Conservation (phyloP, 2,797 vertebrate genomes). For the Cynopterus sphinx region DNA sequence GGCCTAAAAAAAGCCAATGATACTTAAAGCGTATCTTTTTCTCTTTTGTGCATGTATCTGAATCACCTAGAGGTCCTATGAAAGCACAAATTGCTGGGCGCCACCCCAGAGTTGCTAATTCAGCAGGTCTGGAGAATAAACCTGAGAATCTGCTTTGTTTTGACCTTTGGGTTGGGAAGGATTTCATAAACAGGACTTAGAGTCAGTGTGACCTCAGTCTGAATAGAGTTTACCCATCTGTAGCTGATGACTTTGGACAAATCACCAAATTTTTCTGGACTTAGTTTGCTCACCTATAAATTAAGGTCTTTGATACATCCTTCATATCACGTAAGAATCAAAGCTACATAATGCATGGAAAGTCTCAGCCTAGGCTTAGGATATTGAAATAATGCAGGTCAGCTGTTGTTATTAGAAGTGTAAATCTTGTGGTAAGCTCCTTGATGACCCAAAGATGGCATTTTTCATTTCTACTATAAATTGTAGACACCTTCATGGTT, state of each 20-base stretch:
- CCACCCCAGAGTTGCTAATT: too few species aligned
- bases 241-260: background rate
- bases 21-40: too few species aligned
- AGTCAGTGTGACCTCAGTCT: background rate
- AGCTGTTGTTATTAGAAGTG: background rate
- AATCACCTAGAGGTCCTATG: too few species aligned
- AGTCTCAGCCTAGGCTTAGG: background rate
- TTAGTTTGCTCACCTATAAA: slow-evolving; percentile 3
- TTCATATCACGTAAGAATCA: background rate
- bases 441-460: background rate
- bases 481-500: background rate
- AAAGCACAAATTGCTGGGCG: too few species aligned
- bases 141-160: too few species aligned
- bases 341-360: background rate
- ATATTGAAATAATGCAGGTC: background rate
- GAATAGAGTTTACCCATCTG: background rate
- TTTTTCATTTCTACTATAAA: background rate
- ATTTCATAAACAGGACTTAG: background rate
- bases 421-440: background rate
- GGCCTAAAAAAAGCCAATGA: background rate
- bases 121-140: too few species aligned
- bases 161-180: too few species aligned
- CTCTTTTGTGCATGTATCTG: too few species aligned
- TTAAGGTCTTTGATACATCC: background rate
- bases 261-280: background rate